phyloP scores from a whole-genome alignment of 2,888 invertebrate species.

The Azorinus chamasolen region DNA sequence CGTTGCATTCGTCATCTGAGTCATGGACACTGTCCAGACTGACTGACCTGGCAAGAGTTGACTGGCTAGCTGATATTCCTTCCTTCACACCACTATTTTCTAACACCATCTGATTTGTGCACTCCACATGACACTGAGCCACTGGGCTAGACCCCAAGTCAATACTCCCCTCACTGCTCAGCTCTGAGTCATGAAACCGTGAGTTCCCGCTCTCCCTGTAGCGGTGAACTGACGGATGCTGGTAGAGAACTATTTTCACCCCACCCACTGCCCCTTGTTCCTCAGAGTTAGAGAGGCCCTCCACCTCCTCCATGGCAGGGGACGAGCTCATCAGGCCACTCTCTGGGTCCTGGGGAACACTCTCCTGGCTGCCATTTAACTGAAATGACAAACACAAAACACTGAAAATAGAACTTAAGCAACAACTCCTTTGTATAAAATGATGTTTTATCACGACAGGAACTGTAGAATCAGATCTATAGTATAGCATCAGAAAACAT shows the following conservation, averaged over 20 bases:
- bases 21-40: constrained; percentile 61
- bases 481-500: no score
- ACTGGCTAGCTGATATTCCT: neutral
- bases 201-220: constrained; percentile 54
- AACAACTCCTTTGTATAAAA: no score
- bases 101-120: constrained; percentile 46
- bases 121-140: constrained; percentile 63
- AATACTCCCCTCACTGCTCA: constrained; percentile 57
- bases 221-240: constrained; percentile 70
- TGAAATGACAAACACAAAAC: constrained; percentile 36
- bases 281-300: constrained; percentile 74
- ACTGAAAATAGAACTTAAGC: neutral
- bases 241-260: constrained; percentile 78
- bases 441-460: no score
- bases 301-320: constrained; percentile 70
- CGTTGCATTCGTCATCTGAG: constrained; percentile 74
- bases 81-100: constrained; percentile 27
- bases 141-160: constrained; percentile 54
- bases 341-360: constrained; percentile 78
- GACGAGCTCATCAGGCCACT: constrained; percentile 72
- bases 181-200: constrained; percentile 44
- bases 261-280: constrained; percentile 74
- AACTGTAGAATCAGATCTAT: no score
- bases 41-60: constrained; percentile 40
- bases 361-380: constrained; percentile 81